Percentiles rank a stretch among this genome's conserved stretches.
Evolutionary conservation across 2,113 vertebrate species (phyloP).

Genomic region (Galeopterus variegatus): DNA sequence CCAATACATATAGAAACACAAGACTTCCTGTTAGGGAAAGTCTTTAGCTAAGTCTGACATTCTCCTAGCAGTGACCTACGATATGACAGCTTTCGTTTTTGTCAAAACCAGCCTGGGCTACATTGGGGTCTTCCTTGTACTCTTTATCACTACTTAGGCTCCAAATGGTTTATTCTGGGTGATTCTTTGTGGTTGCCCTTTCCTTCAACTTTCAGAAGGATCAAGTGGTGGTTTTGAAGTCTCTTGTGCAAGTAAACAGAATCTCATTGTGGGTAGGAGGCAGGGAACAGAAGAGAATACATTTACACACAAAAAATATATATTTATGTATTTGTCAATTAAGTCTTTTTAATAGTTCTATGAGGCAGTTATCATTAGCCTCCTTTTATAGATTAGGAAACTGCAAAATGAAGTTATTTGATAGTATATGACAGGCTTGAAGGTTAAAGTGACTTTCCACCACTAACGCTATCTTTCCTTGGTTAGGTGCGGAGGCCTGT

Average conservation of each 20-base stretch:
- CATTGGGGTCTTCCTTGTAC: background rate
- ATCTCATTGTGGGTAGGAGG: background rate
- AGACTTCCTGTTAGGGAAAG: background rate
- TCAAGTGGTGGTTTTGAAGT: background rate
- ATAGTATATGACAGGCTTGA: background rate
- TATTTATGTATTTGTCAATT: background rate
- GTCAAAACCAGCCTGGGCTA: background rate
- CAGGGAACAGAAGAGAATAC: background rate
- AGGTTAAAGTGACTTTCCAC: background rate
- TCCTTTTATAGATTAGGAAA: conserved; percentile 30
- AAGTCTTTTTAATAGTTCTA: background rate
- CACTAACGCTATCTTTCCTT: background rate
- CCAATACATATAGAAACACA: background rate
- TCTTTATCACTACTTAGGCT: background rate
- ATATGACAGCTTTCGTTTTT: background rate
- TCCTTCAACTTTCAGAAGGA: conserved; percentile 33
- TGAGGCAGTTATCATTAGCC: background rate
- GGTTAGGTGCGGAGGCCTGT: conserved; percentile 93
- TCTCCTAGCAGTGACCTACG: background rate
- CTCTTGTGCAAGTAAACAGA: conserved; percentile 32
- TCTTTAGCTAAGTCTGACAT: background rate
- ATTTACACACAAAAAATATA: conserved; percentile 46
- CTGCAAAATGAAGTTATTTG: conserved; percentile 40
- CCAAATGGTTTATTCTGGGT: background rate
- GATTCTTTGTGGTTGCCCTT: background rate